Conservation (phyloP, 2,797 vertebrate species). For the Hypotaenidia okinawae region DNA sequence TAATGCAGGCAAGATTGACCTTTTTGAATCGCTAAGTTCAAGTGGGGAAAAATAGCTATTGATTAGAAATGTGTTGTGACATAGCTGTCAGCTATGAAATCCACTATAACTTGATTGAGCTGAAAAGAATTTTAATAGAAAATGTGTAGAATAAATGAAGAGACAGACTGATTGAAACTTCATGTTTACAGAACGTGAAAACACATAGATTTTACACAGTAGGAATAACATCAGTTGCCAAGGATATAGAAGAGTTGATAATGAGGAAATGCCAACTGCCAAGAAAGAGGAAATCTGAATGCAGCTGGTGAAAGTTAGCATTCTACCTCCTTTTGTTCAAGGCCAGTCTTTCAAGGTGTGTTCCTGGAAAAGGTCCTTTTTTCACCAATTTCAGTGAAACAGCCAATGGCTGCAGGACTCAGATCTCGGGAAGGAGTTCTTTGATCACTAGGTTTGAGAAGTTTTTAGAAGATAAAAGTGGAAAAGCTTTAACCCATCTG, state of each 20-base stretch:
- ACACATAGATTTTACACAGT: background rate
- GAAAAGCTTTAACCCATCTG: constrained; percentile 30
- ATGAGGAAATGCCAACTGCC: background rate
- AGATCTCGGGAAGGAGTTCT: background rate
- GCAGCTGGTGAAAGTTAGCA: background rate
- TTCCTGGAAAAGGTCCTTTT: background rate
- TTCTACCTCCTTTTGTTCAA: background rate
- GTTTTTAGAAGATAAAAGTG: constrained; percentile 54
- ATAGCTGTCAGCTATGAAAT: background rate
- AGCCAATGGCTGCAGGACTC: background rate
- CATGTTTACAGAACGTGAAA: background rate
- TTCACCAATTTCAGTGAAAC: constrained; percentile 7
- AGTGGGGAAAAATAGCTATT: background rate
- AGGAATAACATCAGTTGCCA: background rate
- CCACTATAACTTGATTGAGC: background rate
- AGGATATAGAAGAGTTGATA: background rate
- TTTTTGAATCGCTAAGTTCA: background rate
- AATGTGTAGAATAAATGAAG: background rate
- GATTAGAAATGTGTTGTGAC: background rate
- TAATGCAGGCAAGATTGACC: background rate
- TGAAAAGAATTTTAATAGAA: background rate
- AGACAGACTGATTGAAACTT: background rate
- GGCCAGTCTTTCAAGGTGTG: background rate
- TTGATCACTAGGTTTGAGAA: constrained; percentile 43
- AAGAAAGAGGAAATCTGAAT: background rate